Evolutionary conservation across 2,113 vertebrate species (phyloP).

Genomic region (Coturnix japonica): DNA sequence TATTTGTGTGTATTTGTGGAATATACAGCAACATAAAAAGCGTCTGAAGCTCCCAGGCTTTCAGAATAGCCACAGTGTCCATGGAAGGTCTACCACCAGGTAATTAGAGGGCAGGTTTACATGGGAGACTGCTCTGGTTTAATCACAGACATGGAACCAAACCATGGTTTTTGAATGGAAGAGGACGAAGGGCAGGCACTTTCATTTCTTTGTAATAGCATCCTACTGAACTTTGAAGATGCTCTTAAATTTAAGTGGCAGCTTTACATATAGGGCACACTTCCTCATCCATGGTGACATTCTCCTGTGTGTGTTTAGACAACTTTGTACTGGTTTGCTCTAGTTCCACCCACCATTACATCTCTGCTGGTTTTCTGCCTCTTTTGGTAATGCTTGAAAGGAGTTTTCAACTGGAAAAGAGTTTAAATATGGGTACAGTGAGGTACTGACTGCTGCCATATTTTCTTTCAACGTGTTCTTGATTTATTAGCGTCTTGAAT

Average conservation of each 20-base stretch:
- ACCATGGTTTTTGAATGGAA: background rate
- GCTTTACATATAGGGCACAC: background rate
- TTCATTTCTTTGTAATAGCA: background rate
- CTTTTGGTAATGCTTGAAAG: background rate
- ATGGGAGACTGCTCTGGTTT: background rate
- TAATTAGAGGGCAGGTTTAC: background rate
- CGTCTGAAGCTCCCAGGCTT: background rate
- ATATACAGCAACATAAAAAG: background rate
- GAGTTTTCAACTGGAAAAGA: background rate
- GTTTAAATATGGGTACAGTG: background rate
- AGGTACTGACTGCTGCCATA: background rate
- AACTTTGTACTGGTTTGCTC: background rate
- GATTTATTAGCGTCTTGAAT: background rate
- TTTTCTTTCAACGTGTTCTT: background rate
- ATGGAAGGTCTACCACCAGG: background rate
- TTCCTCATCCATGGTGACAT: background rate
- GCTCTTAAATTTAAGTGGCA: background rate
- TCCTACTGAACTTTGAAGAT: background rate
- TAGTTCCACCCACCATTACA: background rate
- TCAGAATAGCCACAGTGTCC: background rate
- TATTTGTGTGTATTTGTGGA: slow-evolving; percentile 43
- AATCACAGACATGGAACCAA: background rate
- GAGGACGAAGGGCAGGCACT: background rate
- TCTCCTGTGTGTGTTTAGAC: background rate
- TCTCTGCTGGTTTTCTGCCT: background rate